Conservation (phyloP, 2,888 invertebrate genomes). For the Idaea straminata region DNA sequence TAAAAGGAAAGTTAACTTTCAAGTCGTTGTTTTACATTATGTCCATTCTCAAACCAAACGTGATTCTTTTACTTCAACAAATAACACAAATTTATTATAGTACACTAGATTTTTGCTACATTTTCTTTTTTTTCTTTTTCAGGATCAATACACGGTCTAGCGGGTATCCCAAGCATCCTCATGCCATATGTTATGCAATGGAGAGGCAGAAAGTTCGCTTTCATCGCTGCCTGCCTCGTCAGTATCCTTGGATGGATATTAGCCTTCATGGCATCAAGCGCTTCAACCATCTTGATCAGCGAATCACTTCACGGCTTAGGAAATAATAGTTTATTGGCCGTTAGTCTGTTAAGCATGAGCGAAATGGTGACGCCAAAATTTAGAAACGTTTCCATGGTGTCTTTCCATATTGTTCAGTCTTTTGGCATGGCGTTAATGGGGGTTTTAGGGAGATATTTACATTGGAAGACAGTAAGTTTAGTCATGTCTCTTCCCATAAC, state of each 20-base stretch:
- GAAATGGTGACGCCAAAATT: constrained; percentile 30
- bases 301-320: constrained; percentile 31
- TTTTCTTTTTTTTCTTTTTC: constrained; percentile 9
- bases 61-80: too few relatives aligned
- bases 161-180: constrained; percentile 29
- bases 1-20: too few relatives aligned
- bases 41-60: too few relatives aligned
- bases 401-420: constrained; percentile 11
- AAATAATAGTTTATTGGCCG: constrained; percentile 20
- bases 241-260: constrained; percentile 25
- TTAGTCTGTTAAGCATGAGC: constrained; percentile 22
- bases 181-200: constrained; percentile 31
- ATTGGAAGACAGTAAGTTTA: constrained; percentile 27
- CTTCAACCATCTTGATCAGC: constrained; percentile 17
- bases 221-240: constrained; percentile 22
- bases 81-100: too few relatives aligned
- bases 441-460: constrained; percentile 19
- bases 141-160: constrained; percentile 33
- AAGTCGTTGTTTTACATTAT: too few relatives aligned
- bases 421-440: constrained; percentile 21
- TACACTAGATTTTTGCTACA: too few relatives aligned
- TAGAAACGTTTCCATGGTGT: constrained; percentile 19
- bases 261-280: constrained; percentile 15
- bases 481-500: constrained; percentile 24
- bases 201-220: constrained; percentile 28